phyloP scores from a whole-genome alignment of 2,113 vertebrate species.

The Alces alces region DNA sequence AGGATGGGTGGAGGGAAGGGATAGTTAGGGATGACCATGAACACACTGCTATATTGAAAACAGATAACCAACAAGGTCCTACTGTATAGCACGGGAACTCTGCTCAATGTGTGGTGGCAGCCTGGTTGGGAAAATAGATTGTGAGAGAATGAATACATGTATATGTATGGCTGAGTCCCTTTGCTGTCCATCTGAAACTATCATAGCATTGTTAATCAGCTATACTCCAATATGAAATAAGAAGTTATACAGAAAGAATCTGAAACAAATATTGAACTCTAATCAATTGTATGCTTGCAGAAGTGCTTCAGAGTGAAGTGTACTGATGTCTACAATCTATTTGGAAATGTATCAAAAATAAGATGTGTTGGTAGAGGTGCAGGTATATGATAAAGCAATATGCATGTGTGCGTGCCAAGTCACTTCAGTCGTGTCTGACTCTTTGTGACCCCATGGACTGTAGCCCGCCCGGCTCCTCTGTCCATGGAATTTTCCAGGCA shows the following conservation, averaged over 20 bases:
- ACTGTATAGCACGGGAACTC: not conserved
- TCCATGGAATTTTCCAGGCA: not conserved
- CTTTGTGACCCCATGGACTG: not conserved
- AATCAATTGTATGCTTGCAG: not conserved
- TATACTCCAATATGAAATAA: not conserved
- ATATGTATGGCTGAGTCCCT: not conserved
- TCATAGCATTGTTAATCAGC: not conserved
- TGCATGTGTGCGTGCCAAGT: rapidly evolving
- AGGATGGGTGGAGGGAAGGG: not conserved
- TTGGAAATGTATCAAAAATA: not conserved
- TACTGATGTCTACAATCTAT: not conserved
- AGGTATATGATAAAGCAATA: not conserved
- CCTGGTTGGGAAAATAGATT: not conserved
- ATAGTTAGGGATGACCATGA: not conserved
- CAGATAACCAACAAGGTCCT: not conserved
- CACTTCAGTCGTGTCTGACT: not conserved
- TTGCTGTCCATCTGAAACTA: not conserved
- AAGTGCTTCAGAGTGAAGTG: not conserved
- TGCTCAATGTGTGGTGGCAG: not conserved
- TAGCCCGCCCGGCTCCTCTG: not conserved
- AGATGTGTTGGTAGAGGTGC: not conserved
- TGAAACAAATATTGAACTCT: not conserved
- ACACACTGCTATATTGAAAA: not conserved
- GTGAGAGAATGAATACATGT: not conserved
- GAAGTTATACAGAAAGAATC: not conserved